Evolutionary conservation across 2,888 invertebrate species (phyloP), one percentile per base, ranked within the genome.

Genomic region (Aquatica leii): DNA sequence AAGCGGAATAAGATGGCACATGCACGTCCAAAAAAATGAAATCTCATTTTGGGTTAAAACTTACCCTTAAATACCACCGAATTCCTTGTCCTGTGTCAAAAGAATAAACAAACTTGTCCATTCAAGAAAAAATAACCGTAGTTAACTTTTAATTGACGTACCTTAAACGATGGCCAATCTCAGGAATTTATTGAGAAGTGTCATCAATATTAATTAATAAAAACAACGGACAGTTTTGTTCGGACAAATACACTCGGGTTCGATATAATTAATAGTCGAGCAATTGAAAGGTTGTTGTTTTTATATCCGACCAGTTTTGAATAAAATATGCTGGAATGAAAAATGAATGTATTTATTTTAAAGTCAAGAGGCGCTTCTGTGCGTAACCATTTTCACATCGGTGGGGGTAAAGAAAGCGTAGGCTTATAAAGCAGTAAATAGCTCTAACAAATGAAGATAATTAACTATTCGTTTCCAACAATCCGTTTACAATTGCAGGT

Each of bases 81-180:
- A 77, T 76, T 75, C 74, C 74, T 74, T 74, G 74, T 76, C 73
- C 72, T 69, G 74, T 76, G 78, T 79, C 78, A 78, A 77, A 79
- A 77, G 74, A 78, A 80, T 78, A 78, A 79, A 80, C 78, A 77
- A 76, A 77, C 78, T 77, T 78, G 78, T 79, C 78, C 75, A 73
- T 76, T 75, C 69, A 69, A 62, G 65, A 70, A 75, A 74, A 75
- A 72, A 74, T 71, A 71, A 69, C 72, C 69, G 66, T 71, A 74
- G 75, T 77, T 77, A 78, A 79, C 77, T 78, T 79, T 78, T 79
- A 79, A 79, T 79, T 79, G 79, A 79, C 78, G 76, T 73, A 72
- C 62, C 69, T 66, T 74, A 75, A 77, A 75, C 74, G 76, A 77
- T 75, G 77, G 74, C 69, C 75, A 71, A 67, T 68, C 71, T 66